Evolutionary conservation across 2,113 vertebrate genomes (phyloP).

Genomic region (Rostratula benghalensis): DNA sequence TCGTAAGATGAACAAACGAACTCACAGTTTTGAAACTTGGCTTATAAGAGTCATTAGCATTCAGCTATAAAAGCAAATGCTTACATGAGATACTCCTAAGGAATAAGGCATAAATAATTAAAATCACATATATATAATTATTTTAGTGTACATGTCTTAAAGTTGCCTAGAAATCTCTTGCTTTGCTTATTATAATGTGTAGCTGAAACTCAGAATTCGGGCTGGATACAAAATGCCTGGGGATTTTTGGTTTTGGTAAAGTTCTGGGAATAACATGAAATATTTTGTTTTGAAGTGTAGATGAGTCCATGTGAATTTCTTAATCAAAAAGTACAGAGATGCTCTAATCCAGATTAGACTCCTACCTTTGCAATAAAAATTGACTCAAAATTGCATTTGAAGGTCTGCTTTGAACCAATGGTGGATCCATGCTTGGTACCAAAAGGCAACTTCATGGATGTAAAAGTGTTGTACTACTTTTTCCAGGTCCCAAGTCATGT

Average conservation of each 20-base stretch:
- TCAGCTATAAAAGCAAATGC: background rate
- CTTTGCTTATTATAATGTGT: background rate
- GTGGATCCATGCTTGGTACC: background rate
- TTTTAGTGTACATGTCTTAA: background rate
- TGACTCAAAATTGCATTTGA: background rate
- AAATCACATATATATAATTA: background rate
- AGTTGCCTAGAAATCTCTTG: background rate
- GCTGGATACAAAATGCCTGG: background rate
- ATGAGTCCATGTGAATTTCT: background rate
- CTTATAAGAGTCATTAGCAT: background rate
- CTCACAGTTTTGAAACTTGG: background rate
- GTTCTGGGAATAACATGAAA: background rate
- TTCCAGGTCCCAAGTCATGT: accelerated
- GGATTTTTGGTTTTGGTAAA: background rate
- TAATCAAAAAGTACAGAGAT: background rate
- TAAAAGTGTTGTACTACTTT: background rate
- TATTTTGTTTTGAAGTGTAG: background rate
- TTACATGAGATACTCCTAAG: background rate
- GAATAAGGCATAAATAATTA: background rate
- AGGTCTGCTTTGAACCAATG: background rate
- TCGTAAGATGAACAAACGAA: background rate
- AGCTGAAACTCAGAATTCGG: background rate
- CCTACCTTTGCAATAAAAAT: background rate
- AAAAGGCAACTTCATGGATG: background rate
- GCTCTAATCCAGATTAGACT: background rate